A percentile compares a stretch with the other conserved stretches of the same genome.
phyloP scores from a whole-genome alignment of 2,113 vertebrate species.

The Eubucco bourcierii region DNA sequence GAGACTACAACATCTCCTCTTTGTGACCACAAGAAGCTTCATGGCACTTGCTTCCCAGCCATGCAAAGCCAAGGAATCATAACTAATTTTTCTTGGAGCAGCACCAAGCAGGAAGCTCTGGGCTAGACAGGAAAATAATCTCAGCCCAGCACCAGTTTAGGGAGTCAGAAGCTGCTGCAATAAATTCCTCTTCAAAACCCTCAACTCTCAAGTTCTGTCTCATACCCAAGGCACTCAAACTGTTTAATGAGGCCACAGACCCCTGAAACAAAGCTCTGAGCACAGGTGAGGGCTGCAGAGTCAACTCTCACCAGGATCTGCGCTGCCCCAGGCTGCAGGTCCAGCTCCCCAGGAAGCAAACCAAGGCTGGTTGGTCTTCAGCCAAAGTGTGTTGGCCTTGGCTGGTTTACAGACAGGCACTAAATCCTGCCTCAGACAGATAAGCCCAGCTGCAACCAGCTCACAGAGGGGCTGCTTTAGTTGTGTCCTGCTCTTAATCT shows the following conservation, averaged over 20 bases:
- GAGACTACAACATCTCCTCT: neutral
- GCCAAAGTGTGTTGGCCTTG: rapidly evolving
- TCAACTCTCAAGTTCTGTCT: neutral
- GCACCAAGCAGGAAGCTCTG: neutral
- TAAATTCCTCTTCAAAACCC: neutral
- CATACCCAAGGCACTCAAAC: neutral
- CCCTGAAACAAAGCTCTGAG: neutral
- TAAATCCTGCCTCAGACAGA: neutral
- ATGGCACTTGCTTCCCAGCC: neutral
- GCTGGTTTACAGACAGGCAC: neutral
- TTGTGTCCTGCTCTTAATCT: neutral
- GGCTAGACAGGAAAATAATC: neutral
- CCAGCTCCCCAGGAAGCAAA: rapidly evolving
- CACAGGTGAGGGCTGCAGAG: neutral
- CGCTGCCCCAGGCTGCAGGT: neutral
- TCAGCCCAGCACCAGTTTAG: neutral
- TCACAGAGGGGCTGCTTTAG: neutral
- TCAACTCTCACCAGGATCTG: neutral
- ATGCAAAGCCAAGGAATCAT: neutral
- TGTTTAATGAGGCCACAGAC: rapidly evolving
- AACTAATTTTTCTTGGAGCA: neutral
- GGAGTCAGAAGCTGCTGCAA: neutral
- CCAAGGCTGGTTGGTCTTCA: neutral
- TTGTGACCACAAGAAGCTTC: neutral
- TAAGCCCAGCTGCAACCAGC: neutral